Evolutionary conservation across 2,888 invertebrate genomes (phyloP).

Genomic region (Melanostoma mellinum): DNA sequence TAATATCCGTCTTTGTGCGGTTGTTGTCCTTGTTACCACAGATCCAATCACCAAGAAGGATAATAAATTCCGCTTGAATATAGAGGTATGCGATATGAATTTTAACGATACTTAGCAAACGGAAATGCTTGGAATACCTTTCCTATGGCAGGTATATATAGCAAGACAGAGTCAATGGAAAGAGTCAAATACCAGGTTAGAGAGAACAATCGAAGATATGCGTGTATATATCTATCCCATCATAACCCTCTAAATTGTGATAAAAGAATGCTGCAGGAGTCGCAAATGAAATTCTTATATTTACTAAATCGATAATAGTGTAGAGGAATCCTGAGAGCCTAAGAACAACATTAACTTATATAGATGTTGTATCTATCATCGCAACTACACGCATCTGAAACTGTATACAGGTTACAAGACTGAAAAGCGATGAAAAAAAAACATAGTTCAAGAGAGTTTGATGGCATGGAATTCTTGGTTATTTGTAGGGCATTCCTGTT

Average conservation of each 20-base stretch:
- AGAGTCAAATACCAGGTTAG: constrained; percentile 30
- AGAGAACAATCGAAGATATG: constrained; percentile 4
- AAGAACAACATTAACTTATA: not conserved
- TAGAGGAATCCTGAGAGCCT: not conserved
- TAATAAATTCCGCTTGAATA: constrained; percentile 65
- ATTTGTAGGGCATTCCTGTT: constrained; percentile 53
- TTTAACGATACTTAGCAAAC: constrained; percentile 51
- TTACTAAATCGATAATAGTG: constrained; percentile 33
- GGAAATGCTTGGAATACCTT: constrained; percentile 58
- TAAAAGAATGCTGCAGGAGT: constrained; percentile 55
- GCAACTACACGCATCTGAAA: constrained; percentile 17
- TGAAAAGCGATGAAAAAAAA: not conserved
- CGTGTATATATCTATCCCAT: not conserved
- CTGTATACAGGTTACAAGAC: not conserved
- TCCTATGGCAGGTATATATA: not conserved
- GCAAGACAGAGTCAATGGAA: not conserved
- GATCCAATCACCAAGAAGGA: constrained; percentile 55
- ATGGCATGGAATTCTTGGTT: constrained; percentile 32
- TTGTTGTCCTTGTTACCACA: constrained; percentile 49
- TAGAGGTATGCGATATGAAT: constrained; percentile 69
- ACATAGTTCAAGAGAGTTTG: constrained; percentile 36
- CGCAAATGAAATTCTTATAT: constrained; percentile 63
- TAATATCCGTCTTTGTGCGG: constrained; percentile 36
- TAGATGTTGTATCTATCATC: not conserved
- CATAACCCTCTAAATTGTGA: constrained; percentile 20